phyloP scores from a whole-genome alignment of 92 coral and sea anemone genomes.

The Micromussa lordhowensis region DNA sequence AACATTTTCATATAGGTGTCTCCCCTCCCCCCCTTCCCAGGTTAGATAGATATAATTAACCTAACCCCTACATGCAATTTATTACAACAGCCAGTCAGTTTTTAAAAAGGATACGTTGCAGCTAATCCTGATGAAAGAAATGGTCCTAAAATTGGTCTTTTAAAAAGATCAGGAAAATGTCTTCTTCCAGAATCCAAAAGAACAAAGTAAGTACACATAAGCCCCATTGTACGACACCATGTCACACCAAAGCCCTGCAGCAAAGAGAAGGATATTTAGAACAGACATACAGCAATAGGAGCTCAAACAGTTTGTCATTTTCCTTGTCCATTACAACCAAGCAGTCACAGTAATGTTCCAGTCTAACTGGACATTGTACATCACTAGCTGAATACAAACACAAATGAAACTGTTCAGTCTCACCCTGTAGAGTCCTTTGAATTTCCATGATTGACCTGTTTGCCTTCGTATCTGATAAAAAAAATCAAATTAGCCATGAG shows the following conservation, averaged over 20 bases:
- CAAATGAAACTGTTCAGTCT: constrained; percentile 2
- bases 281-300: not conserved
- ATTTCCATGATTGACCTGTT: constrained; percentile 89
- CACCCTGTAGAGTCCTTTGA: constrained; percentile 80
- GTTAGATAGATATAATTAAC: no score
- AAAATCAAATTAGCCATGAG: not conserved
- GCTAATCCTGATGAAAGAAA: constrained; percentile 92
- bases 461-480: constrained; percentile 75
- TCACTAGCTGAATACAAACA: not conserved
- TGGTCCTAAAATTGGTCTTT: constrained; percentile 86
- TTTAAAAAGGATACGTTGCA: constrained; percentile 83
- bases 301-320: not conserved
- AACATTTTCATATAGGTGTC: no score
- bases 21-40: no score
- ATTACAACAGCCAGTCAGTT: not conserved
- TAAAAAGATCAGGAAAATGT: constrained; percentile 86
- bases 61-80: not conserved
- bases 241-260: constrained; percentile 90
- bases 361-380: no score
- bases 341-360: not conserved
- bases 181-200: constrained; percentile 89
- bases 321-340: not conserved
- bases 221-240: constrained; percentile 90
- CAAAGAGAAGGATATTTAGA: not conserved
- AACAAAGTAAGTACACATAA: constrained; percentile 84